phyloP scores from a whole-genome alignment of 1,140 invertebrate genomes.

The Ostrea edulis region DNA sequence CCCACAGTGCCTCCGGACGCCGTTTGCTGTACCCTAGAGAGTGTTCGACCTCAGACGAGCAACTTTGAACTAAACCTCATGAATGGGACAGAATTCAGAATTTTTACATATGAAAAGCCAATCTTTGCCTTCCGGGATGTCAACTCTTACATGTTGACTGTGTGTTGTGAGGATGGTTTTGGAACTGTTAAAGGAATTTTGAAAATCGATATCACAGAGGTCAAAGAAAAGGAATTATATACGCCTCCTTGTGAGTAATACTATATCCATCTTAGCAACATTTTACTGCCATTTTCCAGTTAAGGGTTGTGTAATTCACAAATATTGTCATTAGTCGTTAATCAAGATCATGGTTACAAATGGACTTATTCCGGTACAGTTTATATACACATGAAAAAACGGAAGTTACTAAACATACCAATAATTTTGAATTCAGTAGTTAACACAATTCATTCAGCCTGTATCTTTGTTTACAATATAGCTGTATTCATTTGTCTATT shows the following conservation, averaged over 20 bases:
- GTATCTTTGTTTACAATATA: too few species aligned
- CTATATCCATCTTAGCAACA: neutral
- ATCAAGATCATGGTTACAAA: neutral
- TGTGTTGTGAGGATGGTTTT: constrained; percentile 43
- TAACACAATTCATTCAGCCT: too few species aligned
- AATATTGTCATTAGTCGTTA: neutral
- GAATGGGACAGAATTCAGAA: neutral
- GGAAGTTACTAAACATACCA: neutral
- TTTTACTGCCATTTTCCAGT: neutral
- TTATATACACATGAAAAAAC: neutral
- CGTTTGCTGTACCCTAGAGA: constrained; percentile 37
- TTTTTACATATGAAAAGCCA: constrained; percentile 4
- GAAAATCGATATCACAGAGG: constrained; percentile 24
- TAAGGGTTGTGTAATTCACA: too few species aligned
- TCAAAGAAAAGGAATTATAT: neutral
- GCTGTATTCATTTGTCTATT: too few species aligned
- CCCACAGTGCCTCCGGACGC: constrained; percentile 18
- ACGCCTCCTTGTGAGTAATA: constrained; percentile 28
- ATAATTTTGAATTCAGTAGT: too few species aligned
- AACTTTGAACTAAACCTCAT: constrained; percentile 32
- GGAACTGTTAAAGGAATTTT: neutral
- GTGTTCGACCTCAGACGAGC: constrained; percentile 10
- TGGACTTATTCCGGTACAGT: too few species aligned
- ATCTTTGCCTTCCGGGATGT: neutral
- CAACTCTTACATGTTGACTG: constrained; percentile 29